A percentile compares a stretch with the other conserved stretches of the same genome.
phyloP scores from a whole-genome alignment of 2,888 invertebrate genomes.

The Coelinius sp. region DNA sequence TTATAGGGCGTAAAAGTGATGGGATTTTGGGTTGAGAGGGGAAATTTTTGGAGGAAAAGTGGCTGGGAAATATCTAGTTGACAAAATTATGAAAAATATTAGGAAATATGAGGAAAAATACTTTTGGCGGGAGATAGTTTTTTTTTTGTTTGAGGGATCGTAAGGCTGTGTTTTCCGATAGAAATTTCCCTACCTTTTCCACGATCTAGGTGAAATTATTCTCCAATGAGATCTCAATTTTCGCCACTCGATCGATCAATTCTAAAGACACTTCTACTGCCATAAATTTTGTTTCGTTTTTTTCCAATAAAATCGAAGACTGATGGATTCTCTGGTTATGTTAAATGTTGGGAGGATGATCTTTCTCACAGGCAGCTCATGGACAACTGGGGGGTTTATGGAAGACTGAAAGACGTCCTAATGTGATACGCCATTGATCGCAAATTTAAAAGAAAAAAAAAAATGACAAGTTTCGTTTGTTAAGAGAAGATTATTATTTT shows the following conservation, averaged over 20 bases:
- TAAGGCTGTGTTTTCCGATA: too few species aligned
- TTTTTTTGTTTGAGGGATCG: not conserved
- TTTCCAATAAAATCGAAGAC: conserved; percentile 20
- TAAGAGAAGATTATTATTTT: not conserved
- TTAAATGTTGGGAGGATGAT: not conserved
- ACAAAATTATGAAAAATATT: not conserved
- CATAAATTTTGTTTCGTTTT: conserved; percentile 4
- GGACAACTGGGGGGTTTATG: conserved; percentile 6
- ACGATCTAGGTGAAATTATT: not conserved
- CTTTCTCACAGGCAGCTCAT: conserved; percentile 19
- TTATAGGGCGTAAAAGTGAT: conserved; percentile 47
- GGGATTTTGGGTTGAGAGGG: not conserved
- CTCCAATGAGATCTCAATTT: not conserved
- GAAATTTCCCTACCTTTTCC: not conserved
- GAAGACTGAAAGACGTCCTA: conserved; percentile 24
- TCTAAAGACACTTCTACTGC: conserved; percentile 15
- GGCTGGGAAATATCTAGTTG: not conserved
- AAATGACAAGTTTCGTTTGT: not conserved
- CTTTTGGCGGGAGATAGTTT: too few species aligned
- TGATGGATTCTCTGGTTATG: conserved; percentile 19
- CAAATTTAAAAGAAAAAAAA: not conserved
- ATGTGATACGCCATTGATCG: conserved; percentile 21
- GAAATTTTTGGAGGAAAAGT: not conserved
- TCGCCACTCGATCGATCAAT: not conserved
- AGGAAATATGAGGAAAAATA: too few species aligned